phyloP scores from a whole-genome alignment of 2,113 vertebrate genomes.

The Tonatia bakeri region DNA sequence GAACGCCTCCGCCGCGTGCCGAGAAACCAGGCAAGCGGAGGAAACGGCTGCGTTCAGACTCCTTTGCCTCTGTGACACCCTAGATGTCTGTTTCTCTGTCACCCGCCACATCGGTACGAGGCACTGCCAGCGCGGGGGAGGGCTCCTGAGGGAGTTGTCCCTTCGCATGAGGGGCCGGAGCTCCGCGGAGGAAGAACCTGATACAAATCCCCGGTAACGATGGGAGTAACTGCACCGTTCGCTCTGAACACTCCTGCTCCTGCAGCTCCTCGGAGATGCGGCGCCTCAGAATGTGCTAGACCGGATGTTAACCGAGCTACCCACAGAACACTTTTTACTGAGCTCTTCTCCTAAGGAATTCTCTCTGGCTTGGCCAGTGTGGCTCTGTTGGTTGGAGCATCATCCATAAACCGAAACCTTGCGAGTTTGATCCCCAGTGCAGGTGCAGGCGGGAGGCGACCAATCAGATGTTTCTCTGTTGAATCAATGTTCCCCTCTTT shows the following conservation, averaged over 20 bases:
- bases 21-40: not conserved
- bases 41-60: conserved; percentile 48
- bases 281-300: conserved; percentile 60
- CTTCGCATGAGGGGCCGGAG: not conserved
- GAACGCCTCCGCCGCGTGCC: not conserved
- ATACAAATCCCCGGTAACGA: conserved; percentile 11
- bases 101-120: not conserved
- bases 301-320: conserved; percentile 61
- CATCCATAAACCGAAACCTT: too few species aligned
- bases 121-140: not conserved
- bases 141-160: not conserved
- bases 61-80: conserved; percentile 53
- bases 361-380: not conserved
- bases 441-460: too few species aligned
- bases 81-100: conserved; percentile 60
- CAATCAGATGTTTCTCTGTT: too few species aligned
- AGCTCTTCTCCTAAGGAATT: not conserved
- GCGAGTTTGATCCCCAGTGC: too few species aligned
- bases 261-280: conserved; percentile 53
- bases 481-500: too few species aligned
- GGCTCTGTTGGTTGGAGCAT: too few species aligned
- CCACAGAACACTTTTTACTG: not conserved
- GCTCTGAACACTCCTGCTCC: conserved; percentile 52
- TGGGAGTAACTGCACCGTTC: not conserved
- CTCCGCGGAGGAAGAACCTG: not conserved